These are phyloP conservation scores for Eufriesea mexicana DNA, from an alignment of 1,140 invertebrate species.

Conservation along the genomic window DNA sequence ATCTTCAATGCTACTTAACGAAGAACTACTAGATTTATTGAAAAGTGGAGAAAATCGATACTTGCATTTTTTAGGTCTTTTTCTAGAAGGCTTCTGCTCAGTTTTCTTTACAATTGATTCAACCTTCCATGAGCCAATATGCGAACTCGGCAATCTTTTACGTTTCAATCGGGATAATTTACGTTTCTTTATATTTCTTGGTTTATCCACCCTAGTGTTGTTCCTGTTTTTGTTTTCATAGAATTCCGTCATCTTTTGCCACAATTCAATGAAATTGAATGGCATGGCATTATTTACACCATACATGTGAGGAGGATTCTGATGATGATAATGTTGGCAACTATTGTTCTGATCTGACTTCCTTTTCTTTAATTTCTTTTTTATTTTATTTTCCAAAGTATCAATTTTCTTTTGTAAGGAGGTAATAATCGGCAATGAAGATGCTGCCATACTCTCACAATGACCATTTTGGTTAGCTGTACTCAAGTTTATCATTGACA, in stretches of 20 bases:
- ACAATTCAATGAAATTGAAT: constrained; percentile 30
- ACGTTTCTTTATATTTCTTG: neutral
- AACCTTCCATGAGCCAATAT: neutral
- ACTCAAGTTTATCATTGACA: neutral
- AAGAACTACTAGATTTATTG: neutral
- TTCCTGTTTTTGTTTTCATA: neutral
- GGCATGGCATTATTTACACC: neutral
- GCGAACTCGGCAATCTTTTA: constrained; percentile 2
- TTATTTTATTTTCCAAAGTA: constrained; percentile 63
- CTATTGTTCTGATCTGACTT: constrained; percentile 4
- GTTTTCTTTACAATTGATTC: neutral
- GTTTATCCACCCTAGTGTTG: neutral
- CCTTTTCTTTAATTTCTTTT: constrained; percentile 44
- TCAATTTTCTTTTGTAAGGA: constrained; percentile 59
- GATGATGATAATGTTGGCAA: neutral
- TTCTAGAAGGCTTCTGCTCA: neutral
- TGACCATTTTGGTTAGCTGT: neutral
- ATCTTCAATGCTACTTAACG: neutral
- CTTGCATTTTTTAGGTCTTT: constrained; percentile 10
- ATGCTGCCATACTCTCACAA: neutral
- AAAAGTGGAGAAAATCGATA: neutral
- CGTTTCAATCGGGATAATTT: neutral
- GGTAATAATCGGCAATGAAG: constrained; percentile 34
- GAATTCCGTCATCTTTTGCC: constrained; percentile 19
- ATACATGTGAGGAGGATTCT: neutral